Evolutionary conservation across 1,140 invertebrate genomes (phyloP).

Genomic region (Drosophila ohnishii): DNA sequence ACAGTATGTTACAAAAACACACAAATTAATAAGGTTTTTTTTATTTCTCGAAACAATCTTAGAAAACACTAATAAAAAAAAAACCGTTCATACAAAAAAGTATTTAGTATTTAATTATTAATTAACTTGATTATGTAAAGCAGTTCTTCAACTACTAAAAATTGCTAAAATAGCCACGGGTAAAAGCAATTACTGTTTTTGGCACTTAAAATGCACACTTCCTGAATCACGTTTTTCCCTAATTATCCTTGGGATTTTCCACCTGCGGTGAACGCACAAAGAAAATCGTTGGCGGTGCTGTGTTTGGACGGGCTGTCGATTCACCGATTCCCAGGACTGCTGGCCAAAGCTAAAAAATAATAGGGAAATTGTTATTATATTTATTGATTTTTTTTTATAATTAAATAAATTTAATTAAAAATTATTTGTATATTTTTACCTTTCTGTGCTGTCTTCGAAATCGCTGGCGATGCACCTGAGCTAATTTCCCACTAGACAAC

Average conservation of each 20-base stretch:
- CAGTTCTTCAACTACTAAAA: not conserved
- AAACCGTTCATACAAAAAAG: not conserved
- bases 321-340: slow-evolving; percentile 1
- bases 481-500: slow-evolving; percentile 48
- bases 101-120: slow-evolving; percentile 1
- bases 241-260: not conserved
- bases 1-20: not conserved
- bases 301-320: slow-evolving; percentile 32
- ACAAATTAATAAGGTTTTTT: not conserved
- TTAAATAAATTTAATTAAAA: not conserved
- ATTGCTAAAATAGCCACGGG: slow-evolving; percentile 6
- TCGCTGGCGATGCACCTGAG: slow-evolving; percentile 60
- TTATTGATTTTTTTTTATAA: too few species aligned
- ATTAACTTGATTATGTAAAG: slow-evolving; percentile 8
- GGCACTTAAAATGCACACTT: slow-evolving; percentile 47
- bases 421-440: slow-evolving; percentile 10
- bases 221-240: slow-evolving; percentile 4
- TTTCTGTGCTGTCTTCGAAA: slow-evolving; percentile 51
- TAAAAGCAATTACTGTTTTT: slow-evolving; percentile 33
- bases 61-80: not conserved
- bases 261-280: slow-evolving; percentile 19
- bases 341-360: slow-evolving; percentile 43
- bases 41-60: not conserved
- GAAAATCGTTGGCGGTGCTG: slow-evolving; percentile 61
- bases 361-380: too few species aligned